A percentile compares a stretch with the other conserved stretches of the same genome.
Conservation (phyloP, 1,140 invertebrate genomes). For the Pemphigus obesinymphae region DNA sequence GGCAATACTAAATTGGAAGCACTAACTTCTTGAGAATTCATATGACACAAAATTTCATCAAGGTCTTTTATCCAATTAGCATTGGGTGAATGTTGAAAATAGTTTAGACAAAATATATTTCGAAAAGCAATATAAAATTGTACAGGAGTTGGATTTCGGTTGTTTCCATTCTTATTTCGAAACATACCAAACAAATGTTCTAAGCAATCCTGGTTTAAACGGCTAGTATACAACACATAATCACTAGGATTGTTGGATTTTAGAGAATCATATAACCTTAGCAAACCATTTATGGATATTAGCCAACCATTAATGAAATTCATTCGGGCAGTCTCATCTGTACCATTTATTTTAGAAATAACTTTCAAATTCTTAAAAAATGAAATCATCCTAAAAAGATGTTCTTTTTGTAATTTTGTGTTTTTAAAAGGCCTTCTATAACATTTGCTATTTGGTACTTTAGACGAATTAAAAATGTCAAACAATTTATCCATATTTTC, state of each 20-base stretch:
- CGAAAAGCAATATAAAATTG: background rate
- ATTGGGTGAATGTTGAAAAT: background rate
- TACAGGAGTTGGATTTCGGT: background rate
- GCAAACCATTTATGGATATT: background rate
- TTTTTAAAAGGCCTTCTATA: conserved; percentile 10
- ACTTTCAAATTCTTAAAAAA: background rate
- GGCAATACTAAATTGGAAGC: background rate
- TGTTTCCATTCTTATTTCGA: background rate
- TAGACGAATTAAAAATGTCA: background rate
- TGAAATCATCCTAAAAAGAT: background rate
- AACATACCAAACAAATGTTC: background rate
- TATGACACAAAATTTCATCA: background rate
- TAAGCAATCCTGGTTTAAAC: background rate
- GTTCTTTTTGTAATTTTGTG: background rate
- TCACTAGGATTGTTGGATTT: background rate
- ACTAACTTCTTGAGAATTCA: background rate
- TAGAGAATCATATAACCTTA: background rate
- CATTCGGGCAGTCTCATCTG: background rate
- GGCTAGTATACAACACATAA: background rate
- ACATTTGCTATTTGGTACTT: background rate
- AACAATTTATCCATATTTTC: background rate
- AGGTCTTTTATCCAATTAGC: background rate
- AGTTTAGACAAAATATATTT: background rate
- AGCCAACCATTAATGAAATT: background rate
- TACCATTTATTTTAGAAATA: background rate